Evolutionary conservation across 2,888 invertebrate genomes (phyloP), one percentile per base, ranked within the genome.

Genomic region (Harpagoxenus sublaevis): DNA sequence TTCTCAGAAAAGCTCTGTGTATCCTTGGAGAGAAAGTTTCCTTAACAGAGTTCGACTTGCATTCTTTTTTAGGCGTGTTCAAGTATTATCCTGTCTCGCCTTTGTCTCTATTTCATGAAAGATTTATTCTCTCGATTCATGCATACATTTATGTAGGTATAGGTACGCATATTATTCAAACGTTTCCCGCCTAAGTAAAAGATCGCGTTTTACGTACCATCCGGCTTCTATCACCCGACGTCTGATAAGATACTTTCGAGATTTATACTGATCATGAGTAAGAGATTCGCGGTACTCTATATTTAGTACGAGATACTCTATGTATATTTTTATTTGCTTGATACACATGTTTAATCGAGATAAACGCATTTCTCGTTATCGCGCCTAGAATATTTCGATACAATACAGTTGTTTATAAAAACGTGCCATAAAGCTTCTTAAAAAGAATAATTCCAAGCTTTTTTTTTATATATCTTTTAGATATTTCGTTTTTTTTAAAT

Each of bases 111-210:
- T 62, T 62, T 51, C 62, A 75, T 48, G 62, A 74, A 74, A 62
- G n/a, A 62, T 35, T 74, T n/a, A 62, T 74, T 45, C 12, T 55
- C 23, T 55, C 23, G 39, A 73, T 57, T 73, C 71, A 57, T 73
- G 28, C 28, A 73, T 73, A 42, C 28, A 73, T 68, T 48, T 39
- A 77, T 77, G 10, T 51, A 75, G 23, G 23, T 23, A 23, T 23
- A 23, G 23, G 23, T 51, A 3, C 48, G 23, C 28, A 23, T 39
- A 77, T 51, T 71, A 60, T 65, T 65, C 2, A 23, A 63, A 48
- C 71, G 39, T 71, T 53, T 71, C 12, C 8, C 45, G 15, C 15
- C 60, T 63, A 39, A 39, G 23, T 63, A 63, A 63, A 39, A 39
- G 10, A 53, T 53, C 39, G 39, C 12, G 10, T 51, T 39, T 48